Evolutionary conservation across 2,113 vertebrate genomes (phyloP).

Genomic region (Illadopsis cleaveri): DNA sequence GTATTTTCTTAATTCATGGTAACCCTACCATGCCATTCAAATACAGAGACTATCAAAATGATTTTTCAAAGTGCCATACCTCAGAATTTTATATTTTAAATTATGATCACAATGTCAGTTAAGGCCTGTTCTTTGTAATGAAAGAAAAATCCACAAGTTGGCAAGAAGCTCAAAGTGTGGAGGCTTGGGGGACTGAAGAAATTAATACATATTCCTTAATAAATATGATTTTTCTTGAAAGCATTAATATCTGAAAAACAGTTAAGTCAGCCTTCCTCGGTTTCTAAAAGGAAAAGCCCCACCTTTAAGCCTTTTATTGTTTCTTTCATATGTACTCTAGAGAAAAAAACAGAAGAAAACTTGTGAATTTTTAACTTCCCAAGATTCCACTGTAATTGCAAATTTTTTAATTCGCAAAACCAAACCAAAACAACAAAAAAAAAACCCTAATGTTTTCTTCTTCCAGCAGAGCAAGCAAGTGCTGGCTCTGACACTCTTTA

Average conservation of each 20-base stretch:
- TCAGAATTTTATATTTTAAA: constrained; percentile 50
- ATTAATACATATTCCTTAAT: neutral
- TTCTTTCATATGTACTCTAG: neutral
- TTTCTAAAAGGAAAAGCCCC: constrained; percentile 11
- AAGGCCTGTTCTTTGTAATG: constrained; percentile 50
- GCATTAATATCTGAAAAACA: constrained; percentile 31
- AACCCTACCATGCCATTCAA: constrained; percentile 61
- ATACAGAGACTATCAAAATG: constrained; percentile 67
- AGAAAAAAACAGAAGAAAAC: neutral
- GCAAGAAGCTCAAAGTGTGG: neutral
- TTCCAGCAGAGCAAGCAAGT: neutral
- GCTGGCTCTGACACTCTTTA: constrained; percentile 9
- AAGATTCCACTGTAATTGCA: neutral
- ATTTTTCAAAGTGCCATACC: constrained; percentile 60
- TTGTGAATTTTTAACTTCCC: constrained; percentile 4
- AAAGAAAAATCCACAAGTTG: constrained; percentile 48
- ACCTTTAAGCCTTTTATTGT: constrained; percentile 20
- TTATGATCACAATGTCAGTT: constrained; percentile 52
- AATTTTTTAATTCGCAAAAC: neutral
- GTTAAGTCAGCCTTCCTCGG: neutral
- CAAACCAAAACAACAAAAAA: neutral
- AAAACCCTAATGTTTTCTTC: neutral
- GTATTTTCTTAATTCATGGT: constrained; percentile 66
- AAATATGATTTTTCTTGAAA: constrained; percentile 47
- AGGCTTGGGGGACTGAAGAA: constrained; percentile 31